Evolutionary conservation across 1,140 invertebrate species (phyloP), one percentile per base, ranked within the genome.

Genomic region (Chymomyza costata): DNA sequence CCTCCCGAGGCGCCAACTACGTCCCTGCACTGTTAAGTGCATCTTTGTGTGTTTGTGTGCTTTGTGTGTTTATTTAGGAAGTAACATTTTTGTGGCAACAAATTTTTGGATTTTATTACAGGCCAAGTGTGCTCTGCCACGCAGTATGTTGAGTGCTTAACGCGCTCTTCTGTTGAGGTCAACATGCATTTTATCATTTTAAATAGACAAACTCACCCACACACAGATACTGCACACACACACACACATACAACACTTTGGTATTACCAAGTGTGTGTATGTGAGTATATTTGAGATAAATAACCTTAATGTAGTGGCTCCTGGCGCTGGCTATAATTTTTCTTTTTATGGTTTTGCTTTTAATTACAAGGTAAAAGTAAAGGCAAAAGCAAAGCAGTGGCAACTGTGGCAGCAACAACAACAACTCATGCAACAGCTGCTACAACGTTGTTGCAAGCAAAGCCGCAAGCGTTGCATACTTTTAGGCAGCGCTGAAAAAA

Each of bases 51-150:
- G n/a, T 39, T 2, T 38, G 21, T 40, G 35, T 1, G 14, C 34
- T 51, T 10, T 55, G 47, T 51, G 53, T 80, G 73, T 73, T 80
- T 80, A 65, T 81, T 81, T 80, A 73, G 73, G 73, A 80, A 81
- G 81, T 81, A 80, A 80, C 60, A 80, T 81, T 80, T 80, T 68
- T 80, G 73, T 73, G 73, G 73, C 67, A 81, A 81, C 73, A 80
- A 74, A 80, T 80, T 80, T 80, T 81, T 81, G 68, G 73, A 80
- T 80, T 81, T 80, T 62, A 80, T 80, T 80, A 80, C 73, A 68
- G 3, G 32, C 32, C 32, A 34, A 5, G 63, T 49, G 40, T n/a
- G n/a, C n/a, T n/a, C n/a, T n/a, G n/a, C n/a, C n/a, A n/a, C n/a
- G n/a, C 34, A 30, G 54, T 46, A 31, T 28, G 50, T 51, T 73